phyloP scores from a whole-genome alignment of 2,888 invertebrate species.

The Seira ritae region DNA sequence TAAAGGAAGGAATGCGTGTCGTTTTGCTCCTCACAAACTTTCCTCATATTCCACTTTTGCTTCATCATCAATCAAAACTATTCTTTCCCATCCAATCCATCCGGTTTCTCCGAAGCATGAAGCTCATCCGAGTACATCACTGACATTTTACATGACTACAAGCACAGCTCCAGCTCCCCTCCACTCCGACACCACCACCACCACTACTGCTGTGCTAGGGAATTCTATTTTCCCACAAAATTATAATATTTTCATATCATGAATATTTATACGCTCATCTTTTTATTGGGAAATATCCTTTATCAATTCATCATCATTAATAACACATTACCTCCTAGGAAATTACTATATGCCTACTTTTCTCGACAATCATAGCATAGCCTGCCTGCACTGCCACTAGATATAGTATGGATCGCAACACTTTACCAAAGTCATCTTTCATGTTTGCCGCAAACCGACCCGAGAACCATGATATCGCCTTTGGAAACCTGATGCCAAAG shows the following conservation, averaged over 20 bases:
- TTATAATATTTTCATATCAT: not conserved
- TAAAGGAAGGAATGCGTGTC: not conserved
- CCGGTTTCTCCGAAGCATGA: not conserved
- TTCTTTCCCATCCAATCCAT: not conserved
- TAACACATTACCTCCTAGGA: not conserved
- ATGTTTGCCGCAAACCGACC: not conserved
- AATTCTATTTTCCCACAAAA: no score
- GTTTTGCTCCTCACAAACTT: not conserved
- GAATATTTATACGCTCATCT: conserved; percentile 8
- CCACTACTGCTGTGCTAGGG: no score
- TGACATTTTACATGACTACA: not conserved
- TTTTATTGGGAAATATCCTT: not conserved
- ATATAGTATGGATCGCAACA: not conserved
- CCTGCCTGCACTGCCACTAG: no score
- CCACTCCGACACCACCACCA: no score
- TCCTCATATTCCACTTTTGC: not conserved
- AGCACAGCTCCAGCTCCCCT: no score
- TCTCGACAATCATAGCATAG: not conserved
- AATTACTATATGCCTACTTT: conserved; percentile 1
- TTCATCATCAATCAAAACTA: conserved; percentile 4
- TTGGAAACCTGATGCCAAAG: not conserved
- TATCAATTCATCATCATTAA: conserved; percentile 8
- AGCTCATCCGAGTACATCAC: not conserved
- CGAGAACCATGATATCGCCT: not conserved
- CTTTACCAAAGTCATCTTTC: conserved; percentile 12